Conservation (phyloP, 2,888 invertebrate species). For the Cryptus viduatorius region DNA sequence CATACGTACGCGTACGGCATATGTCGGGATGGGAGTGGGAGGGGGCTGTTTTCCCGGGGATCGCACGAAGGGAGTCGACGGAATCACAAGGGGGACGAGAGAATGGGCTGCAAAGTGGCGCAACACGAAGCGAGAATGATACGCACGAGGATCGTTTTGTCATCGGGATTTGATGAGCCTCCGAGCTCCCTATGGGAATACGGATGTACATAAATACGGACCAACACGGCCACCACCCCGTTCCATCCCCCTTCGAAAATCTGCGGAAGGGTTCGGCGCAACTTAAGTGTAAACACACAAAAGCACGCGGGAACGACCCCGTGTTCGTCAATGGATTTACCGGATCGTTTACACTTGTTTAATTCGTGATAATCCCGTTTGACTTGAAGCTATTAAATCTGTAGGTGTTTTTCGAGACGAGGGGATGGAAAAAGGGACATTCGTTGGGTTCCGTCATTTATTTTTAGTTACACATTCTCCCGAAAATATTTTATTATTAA, state of each 20-base stretch:
- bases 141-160: slow-evolving; percentile 74
- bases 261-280: not conserved
- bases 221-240: not conserved
- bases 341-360: slow-evolving; percentile 65
- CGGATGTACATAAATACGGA: slow-evolving; percentile 31
- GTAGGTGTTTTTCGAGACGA: slow-evolving; percentile 15
- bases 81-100: slow-evolving; percentile 17
- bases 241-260: slow-evolving; percentile 18
- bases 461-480: not conserved
- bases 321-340: slow-evolving; percentile 46
- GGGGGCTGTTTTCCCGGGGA: slow-evolving; percentile 49
- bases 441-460: slow-evolving; percentile 17
- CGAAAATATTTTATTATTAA: too few relatives aligned
- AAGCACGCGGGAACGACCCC: not conserved
- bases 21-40: slow-evolving; percentile 40
- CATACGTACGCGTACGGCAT: slow-evolving; percentile 49
- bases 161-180: slow-evolving; percentile 82
- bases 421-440: not conserved
- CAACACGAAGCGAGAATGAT: slow-evolving; percentile 44
- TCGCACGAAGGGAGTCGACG: not conserved
- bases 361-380: slow-evolving; percentile 60
- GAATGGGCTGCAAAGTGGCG: slow-evolving; percentile 58
- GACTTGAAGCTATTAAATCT: slow-evolving; percentile 54
- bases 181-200: slow-evolving; percentile 44
- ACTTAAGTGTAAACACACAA: slow-evolving; percentile 17